Percentiles rank a stretch among this genome's conserved stretches.
These are phyloP conservation scores for Mesembrinibis cayennensis DNA, from an alignment of 2,113 vertebrate genomes.

Conservation along the genomic window DNA sequence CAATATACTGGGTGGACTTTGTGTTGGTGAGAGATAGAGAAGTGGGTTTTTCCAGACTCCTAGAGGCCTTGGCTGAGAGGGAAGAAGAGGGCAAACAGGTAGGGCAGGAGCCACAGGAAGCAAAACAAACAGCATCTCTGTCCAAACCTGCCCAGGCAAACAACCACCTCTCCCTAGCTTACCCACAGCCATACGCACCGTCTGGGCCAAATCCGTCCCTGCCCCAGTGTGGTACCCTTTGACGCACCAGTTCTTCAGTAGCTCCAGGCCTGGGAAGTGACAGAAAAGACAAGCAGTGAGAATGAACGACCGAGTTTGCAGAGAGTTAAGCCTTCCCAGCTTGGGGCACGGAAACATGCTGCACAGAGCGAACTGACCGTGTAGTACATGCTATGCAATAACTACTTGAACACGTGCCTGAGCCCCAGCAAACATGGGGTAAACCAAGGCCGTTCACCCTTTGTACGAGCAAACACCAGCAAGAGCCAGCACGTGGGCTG, in stretches of 20 bases:
- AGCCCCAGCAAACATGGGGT: slow-evolving; percentile 6
- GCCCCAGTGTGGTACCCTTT: slow-evolving; percentile 74
- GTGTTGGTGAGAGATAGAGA: neutral
- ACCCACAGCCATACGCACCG: slow-evolving; percentile 60
- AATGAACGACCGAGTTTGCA: neutral
- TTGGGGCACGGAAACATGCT: neutral
- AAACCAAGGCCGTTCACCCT: slow-evolving; percentile 52
- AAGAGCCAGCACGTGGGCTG: neutral
- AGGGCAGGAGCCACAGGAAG: neutral
- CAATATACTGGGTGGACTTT: neutral
- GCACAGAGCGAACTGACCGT: neutral
- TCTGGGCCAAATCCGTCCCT: slow-evolving; percentile 52
- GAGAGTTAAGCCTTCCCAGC: neutral
- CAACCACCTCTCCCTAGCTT: neutral
- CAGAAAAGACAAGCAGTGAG: neutral
- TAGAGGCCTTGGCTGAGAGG: neutral
- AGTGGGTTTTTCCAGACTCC: neutral
- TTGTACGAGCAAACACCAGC: neutral
- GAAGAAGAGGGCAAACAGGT: neutral
- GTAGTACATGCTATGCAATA: neutral
- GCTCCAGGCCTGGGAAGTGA: slow-evolving; percentile 71
- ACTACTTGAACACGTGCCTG: neutral
- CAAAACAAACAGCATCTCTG: neutral
- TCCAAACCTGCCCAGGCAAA: neutral
- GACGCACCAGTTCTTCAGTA: slow-evolving; percentile 78